A percentile compares a stretch with the other conserved stretches of the same genome.
Evolutionary conservation across 2,113 vertebrate species (phyloP).

Genomic region (Hippocampus abdominalis): DNA sequence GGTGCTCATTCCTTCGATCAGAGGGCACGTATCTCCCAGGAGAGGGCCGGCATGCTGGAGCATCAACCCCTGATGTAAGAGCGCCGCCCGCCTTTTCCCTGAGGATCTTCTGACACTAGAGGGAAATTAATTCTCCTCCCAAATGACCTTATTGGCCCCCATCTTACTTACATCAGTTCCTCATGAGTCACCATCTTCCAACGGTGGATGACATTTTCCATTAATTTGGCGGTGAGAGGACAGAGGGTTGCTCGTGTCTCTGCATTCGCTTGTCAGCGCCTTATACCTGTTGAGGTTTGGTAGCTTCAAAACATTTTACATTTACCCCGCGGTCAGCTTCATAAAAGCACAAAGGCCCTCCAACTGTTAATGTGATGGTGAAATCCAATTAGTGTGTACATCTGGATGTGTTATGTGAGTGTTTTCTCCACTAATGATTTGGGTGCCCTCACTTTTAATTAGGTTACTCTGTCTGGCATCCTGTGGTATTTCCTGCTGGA

Average conservation of each 20-base stretch:
- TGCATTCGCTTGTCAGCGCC: constrained; percentile 32
- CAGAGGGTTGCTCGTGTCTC: not conserved
- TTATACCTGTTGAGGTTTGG: constrained; percentile 78
- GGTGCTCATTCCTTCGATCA: constrained; percentile 36
- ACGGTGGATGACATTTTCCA: constrained; percentile 23
- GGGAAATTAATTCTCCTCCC: constrained; percentile 54
- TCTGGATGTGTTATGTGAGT: constrained; percentile 90
- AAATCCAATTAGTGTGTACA: constrained; percentile 95
- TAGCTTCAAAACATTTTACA: constrained; percentile 76
- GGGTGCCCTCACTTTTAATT: constrained; percentile 87
- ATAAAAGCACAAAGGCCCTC: constrained; percentile 80
- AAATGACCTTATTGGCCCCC: constrained; percentile 45
- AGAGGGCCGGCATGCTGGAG: constrained; percentile 42
- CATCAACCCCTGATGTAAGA: constrained; percentile 47
- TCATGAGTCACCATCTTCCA: constrained; percentile 45
- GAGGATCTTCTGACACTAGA: constrained; percentile 25
- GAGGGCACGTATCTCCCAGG: constrained; percentile 35
- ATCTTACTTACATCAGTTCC: constrained; percentile 55
- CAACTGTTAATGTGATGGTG: constrained; percentile 86
- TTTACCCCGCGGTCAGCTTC: constrained; percentile 81
- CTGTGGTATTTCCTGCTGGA: constrained; percentile 95
- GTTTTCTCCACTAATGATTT: constrained; percentile 88
- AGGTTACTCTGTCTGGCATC: constrained; percentile 89
- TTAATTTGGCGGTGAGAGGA: constrained; percentile 22
- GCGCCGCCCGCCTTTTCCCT: constrained; percentile 4